These are phyloP conservation scores for Ornithoptera priamus DNA, from an alignment of 2,888 invertebrate genomes.

Conservation along the genomic window DNA sequence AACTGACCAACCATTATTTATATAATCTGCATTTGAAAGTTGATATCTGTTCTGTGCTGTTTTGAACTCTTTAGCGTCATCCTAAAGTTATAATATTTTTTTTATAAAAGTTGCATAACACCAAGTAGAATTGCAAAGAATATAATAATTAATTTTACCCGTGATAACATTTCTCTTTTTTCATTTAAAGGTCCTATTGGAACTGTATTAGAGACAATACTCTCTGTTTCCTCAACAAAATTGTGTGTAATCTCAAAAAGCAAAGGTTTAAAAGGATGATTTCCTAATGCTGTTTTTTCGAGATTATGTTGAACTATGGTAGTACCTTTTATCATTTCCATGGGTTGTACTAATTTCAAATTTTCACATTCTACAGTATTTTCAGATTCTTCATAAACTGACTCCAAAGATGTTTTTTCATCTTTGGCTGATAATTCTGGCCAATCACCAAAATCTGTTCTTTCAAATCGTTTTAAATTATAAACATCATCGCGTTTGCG, in stretches of 20 bases:
- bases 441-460: conserved; percentile 34
- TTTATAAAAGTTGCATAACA: not conserved
- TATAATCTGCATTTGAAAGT: conserved; percentile 38
- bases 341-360: not conserved
- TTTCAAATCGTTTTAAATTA: conserved; percentile 23
- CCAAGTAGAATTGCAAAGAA: not conserved
- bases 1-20: conserved; percentile 51
- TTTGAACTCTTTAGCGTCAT: conserved; percentile 31
- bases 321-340: conserved; percentile 42
- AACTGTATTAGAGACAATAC: not conserved
- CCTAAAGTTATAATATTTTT: not conserved
- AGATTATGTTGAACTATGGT: conserved; percentile 35
- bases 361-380: conserved; percentile 40
- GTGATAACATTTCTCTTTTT: not conserved
- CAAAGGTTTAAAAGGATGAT: conserved; percentile 31
- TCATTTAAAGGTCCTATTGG: not conserved
- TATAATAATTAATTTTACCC: not conserved
- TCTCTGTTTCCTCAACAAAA: not conserved
- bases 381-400: conserved; percentile 33
- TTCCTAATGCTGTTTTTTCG: not conserved
- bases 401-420: conserved; percentile 22
- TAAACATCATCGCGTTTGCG: not conserved
- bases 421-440: conserved; percentile 32
- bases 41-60: conserved; percentile 19
- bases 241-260: conserved; percentile 33